These are phyloP conservation scores for Procambarus virginalis DNA, from an alignment of 1,140 invertebrate genomes.

Conservation along the genomic window DNA sequence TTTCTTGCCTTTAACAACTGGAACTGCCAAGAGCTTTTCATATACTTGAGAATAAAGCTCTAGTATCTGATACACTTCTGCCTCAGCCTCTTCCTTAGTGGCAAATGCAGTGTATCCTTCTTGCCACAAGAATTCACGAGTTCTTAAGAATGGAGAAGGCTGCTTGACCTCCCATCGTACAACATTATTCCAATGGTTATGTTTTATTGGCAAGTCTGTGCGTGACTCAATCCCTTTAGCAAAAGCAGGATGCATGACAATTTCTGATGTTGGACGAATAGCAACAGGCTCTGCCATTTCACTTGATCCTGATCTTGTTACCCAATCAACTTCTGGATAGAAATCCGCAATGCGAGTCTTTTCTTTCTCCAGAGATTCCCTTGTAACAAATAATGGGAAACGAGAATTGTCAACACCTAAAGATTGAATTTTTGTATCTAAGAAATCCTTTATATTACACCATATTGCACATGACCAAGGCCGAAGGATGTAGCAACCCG, in stretches of 20 bases:
- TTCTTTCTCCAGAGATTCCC: constrained; percentile 92
- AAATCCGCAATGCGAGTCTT: constrained; percentile 98
- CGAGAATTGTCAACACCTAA: constrained; percentile 97
- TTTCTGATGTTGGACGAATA: constrained; percentile 98
- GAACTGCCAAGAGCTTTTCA: constrained; percentile 93
- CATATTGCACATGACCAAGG: constrained; percentile 98
- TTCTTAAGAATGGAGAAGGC: constrained; percentile 97
- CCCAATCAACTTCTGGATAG: constrained; percentile 99
- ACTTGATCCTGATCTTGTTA: constrained; percentile 93
- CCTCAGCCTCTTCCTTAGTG: constrained; percentile 85
- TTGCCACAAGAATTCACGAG: constrained; percentile 99
- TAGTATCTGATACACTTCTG: constrained; percentile 84
- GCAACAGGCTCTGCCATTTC: constrained; percentile 98
- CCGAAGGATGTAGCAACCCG: constrained; percentile 97
- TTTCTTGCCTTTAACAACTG: constrained; percentile 95
- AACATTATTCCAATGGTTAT: constrained; percentile 99
- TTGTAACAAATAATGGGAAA: constrained; percentile 98
- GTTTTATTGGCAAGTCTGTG: constrained; percentile 93
- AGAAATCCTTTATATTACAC: constrained; percentile 92
- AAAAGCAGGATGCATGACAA: constrained; percentile 99
- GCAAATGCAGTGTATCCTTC: constrained; percentile 98
- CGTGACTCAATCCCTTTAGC: constrained; percentile 99
- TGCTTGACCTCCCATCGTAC: constrained; percentile 99
- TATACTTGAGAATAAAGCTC: constrained; percentile 93
- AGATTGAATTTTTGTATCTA: constrained; percentile 92